Base-by-base conservation (phyloP, 2,113 vertebrate species). In the Sterna hirundo region DNA sequence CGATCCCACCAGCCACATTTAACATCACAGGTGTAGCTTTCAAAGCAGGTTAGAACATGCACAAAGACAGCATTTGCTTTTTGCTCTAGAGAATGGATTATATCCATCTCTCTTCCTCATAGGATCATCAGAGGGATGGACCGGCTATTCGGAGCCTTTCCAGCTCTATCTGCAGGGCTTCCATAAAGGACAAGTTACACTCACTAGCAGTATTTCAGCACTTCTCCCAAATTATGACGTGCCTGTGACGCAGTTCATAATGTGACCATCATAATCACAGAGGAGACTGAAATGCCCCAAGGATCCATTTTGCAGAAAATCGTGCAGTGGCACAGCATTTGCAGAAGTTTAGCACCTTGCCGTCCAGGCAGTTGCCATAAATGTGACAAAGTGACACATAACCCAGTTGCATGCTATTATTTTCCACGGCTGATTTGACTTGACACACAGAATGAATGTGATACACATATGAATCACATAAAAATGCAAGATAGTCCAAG, bases 311-410 rank as follows among this genome's bases (percentile, higher is more conserved):
- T 68, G 38, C 86, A 93, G 61, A 80, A 72, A 76, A 72, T n/a
- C 26, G 34, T 15, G 15, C 16, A 51, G 55, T 29, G 38, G 26
- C 65, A 74, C 49, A 36, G n/a, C 51, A 21, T 46, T 26, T 95
- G 46, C 42, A 29, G 69, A 71, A 77, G 84, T 88, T 93, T 71
- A 97, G 69, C 71, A 75, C 71, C 51, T 84, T 74, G 15, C 75
- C 1, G 0, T 44, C 49, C 80, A 55, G 64, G 26, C 86, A 69
- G 13, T 18, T 78, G 57, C 46, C 64, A 38, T 78, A 86, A 89
- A 92, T 20, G 86, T 88, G 92, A 93, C 82, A 70, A 83, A 90
- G 19, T 62, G 86, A 89, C 87, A 87, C 42, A 91, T 2, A 68
- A 83, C 47, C 64, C 55, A 34, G 34, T 93, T 75, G 18, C 42